Evolutionary conservation across 1,140 invertebrate species (phyloP), one percentile per base, ranked within the genome.

Genomic region (Marisa cornuarietis): DNA sequence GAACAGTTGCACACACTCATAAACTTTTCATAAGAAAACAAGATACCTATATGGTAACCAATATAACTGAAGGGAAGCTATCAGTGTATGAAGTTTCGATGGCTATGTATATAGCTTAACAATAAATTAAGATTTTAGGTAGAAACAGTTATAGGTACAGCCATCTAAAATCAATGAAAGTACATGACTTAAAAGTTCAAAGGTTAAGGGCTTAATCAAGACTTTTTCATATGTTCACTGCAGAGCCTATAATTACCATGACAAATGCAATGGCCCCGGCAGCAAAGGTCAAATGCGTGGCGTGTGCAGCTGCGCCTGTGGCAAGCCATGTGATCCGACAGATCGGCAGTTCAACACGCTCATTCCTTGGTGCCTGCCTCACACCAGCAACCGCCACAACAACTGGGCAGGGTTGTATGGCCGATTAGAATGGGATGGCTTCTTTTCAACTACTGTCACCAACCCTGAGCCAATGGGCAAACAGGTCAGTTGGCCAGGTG

Each of bases 381-480:
- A 97, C 89, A 97, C 96, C 3, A 95, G 93, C 51, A 96, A 96
- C 90, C 90, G 96, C 49, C 95, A 97, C 90, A 96, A 96, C 90
- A 92, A 97, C 90, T 97, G 96, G 96, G 93, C 95, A 0, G 94
- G 94, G 4, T 87, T 94, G 7, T 94, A 94, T 92, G 95, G 96
- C 1, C 92, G 96, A 76, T 87, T 97, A 4, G 94, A 95, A 79
- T 96, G 95, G 95, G 93, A 96, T 86, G 96, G 95, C 20, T 96
- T 95, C 91, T 97, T 97, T 88, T 88, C 88, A 51, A 96, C 96
- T n/a, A 96, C 95, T 13, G 92, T 93, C 51, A 93, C 93, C 20
- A 96, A 96, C 92, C 96, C 96, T 65, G 96, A 97, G 88, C 96
- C 96, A 14, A 96, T 97, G 95, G 95, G 96, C 76, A 96, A 96